Conservation (phyloP, 1,140 invertebrate species). For the Pentalonia nigronervosa region DNA sequence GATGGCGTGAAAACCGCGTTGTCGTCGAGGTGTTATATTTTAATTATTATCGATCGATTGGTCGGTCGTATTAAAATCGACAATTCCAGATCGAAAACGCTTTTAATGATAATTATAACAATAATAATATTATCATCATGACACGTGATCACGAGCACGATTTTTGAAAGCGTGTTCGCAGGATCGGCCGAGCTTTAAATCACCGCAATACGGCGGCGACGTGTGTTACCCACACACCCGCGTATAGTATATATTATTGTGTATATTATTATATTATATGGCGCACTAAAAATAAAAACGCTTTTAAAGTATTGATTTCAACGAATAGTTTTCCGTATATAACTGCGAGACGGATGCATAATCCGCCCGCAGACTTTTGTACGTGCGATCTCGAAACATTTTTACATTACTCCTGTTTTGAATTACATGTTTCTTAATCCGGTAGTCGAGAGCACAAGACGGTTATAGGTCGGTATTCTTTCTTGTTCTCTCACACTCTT, state of each 20-base stretch:
- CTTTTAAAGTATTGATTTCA: slow-evolving; percentile 34
- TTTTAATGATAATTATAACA: neutral
- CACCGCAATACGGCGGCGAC: too few species aligned
- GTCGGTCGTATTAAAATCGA: neutral
- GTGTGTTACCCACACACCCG: neutral
- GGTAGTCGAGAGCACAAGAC: neutral
- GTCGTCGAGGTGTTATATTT: neutral
- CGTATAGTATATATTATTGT: neutral
- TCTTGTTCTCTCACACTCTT: neutral
- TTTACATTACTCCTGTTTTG: slow-evolving; percentile 41
- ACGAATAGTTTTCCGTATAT: neutral
- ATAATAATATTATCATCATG: too few species aligned
- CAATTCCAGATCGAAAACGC: neutral
- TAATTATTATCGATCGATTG: neutral
- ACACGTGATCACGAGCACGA: neutral
- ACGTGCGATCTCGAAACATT: slow-evolving; percentile 16
- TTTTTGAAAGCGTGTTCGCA: neutral
- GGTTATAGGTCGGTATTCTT: neutral
- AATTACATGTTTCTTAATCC: slow-evolving; percentile 42
- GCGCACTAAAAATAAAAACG: neutral
- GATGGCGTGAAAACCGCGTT: too few species aligned
- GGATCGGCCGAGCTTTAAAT: neutral
- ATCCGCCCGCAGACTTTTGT: slow-evolving; percentile 31
- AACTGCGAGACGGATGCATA: neutral
- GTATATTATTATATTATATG: neutral